These are phyloP conservation scores for Notarius quadriscutis DNA, from an alignment of 2,113 vertebrate genomes.

Conservation along the genomic window DNA sequence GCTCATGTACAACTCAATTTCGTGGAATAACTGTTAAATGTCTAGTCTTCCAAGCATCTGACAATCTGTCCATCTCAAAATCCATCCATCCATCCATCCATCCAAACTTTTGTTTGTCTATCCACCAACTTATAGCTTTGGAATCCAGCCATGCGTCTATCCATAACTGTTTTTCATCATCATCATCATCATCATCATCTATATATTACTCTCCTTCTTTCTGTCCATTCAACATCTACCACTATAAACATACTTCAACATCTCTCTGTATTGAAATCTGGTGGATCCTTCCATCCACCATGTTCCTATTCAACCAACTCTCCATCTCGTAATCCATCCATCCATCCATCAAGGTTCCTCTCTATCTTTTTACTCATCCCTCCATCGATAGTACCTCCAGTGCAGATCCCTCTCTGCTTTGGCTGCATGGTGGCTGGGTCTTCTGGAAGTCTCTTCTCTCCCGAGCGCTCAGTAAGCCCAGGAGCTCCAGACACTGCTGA, in stretches of 20 bases:
- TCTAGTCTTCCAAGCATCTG: background rate
- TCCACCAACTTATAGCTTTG: background rate
- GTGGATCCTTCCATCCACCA: background rate
- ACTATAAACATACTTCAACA: background rate
- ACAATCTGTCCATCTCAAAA: background rate
- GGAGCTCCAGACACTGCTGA: conserved; percentile 79
- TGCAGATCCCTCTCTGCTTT: conserved; percentile 70
- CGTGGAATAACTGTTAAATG: no score
- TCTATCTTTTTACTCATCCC: background rate
- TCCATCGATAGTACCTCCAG: conserved; percentile 75
- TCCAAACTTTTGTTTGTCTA: background rate
- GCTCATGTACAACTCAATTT: no score
- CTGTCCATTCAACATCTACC: background rate
- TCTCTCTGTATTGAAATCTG: background rate
- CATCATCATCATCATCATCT: background rate
- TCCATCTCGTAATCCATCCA: background rate
- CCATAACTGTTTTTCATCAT: background rate
- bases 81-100: background rate
- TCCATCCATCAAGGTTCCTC: background rate
- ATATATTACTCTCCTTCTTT: background rate
- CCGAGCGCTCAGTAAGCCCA: conserved; percentile 79
- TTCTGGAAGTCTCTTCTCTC: conserved; percentile 78
- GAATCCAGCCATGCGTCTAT: background rate
- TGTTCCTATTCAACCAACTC: background rate
- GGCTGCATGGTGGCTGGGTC: conserved; percentile 60